A percentile compares a stretch with the other conserved stretches of the same genome.
These are phyloP conservation scores for Choloepus didactylus DNA, from an alignment of 2,797 vertebrate species.

Conservation along the genomic window DNA sequence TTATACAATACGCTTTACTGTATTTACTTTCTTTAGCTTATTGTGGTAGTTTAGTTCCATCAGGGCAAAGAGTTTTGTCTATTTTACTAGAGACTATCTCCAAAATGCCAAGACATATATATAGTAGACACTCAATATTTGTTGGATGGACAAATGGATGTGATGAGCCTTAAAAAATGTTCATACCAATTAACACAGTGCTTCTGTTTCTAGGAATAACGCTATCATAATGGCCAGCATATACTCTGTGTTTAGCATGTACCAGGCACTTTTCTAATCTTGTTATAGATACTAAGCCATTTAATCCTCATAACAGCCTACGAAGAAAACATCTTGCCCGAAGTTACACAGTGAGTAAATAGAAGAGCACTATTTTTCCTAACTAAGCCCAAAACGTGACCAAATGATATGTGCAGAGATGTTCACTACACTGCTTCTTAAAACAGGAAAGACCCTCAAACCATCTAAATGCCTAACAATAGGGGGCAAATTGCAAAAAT, in stretches of 20 bases:
- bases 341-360: background rate
- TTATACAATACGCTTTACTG: accelerated
- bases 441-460: background rate
- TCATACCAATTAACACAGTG: background rate
- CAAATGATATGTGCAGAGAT: background rate
- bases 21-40: background rate
- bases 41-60: background rate
- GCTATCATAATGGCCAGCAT: background rate
- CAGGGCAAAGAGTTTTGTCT: background rate
- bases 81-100: background rate
- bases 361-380: background rate
- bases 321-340: background rate
- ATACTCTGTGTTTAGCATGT: background rate
- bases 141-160: background rate
- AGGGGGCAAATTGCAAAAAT: background rate
- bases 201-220: conserved; percentile 3
- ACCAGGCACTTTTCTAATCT: background rate
- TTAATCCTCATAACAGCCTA: background rate
- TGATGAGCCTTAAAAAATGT: background rate
- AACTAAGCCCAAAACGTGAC: background rate
- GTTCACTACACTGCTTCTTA: background rate
- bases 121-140: background rate
- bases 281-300: background rate
- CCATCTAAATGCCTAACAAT: background rate
- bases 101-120: background rate